Base-by-base conservation (phyloP, 2,888 invertebrate species). In the Halictus ligatus region DNA sequence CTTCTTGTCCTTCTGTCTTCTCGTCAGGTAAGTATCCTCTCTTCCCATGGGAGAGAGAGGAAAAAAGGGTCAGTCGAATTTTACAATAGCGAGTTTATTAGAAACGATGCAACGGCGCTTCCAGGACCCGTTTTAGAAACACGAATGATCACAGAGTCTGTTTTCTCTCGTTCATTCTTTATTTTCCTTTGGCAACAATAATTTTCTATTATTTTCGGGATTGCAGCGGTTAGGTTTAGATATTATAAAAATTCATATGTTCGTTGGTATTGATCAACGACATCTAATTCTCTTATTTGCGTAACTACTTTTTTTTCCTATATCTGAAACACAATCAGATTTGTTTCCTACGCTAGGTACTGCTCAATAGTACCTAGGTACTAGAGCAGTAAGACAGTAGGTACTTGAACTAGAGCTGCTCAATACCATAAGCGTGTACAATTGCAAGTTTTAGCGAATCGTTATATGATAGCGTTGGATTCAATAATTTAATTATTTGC, bases 11-110 rank as follows among this genome's bases (percentile, higher is more conserved):
- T 78, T 80, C 83, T 82, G 76, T 80, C 71, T 78, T 80, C 76
- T 83, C 84, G 89, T 87, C 88, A 90, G 89, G 88, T 89, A 84
- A 81, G 35, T 81, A 74, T 81, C 83, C 80, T 81, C 84, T 81
- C 84, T 76, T 80, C 84, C 81, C 80, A 60, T 74, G 83, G 85
- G 86, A 82, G 73, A 83, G 83, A 69, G 67, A 40, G 29, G 64
- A 84, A 83, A 69, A 74, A 86, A 79, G 76, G 89, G 87, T 81
- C 81, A 81, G 76, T 60, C 80, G 54, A 78, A 87, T 81, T 80
- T 85, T 86, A 81, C 78, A 85, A 88, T 80, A 75, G 81, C 78
- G 58, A 64, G 78, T 58, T 81, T 86, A 88, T 90, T 85, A 86
- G 79, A 84, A 89, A 88, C 89, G 88, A 84, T 84, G 75, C 86